Conservation (phyloP, 2,113 vertebrate species). For the Eudorcas thomsonii region DNA sequence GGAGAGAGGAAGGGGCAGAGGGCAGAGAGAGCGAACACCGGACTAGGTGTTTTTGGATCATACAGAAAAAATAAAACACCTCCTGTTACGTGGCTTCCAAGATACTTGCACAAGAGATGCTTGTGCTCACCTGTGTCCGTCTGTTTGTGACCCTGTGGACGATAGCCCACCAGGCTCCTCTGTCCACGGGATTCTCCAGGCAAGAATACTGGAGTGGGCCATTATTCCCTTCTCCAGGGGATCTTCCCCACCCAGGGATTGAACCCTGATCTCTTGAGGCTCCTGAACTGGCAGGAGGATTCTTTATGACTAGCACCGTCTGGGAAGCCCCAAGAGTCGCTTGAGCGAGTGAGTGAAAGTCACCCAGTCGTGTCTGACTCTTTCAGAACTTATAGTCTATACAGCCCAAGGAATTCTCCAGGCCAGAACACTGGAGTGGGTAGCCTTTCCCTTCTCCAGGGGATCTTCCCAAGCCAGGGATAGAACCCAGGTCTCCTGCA, state of each 20-base stretch:
- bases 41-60: not conserved
- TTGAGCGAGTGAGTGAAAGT: not conserved
- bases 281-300: not conserved
- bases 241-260: not conserved
- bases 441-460: not conserved
- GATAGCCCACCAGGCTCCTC: not conserved
- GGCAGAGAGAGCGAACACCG: fast-evolving
- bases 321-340: not conserved
- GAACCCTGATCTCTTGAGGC: not conserved
- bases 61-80: not conserved
- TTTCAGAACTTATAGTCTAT: not conserved
- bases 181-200: not conserved
- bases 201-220: not conserved
- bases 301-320: not conserved
- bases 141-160: fast-evolving
- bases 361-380: fast-evolving
- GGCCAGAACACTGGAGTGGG: not conserved
- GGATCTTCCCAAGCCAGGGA: not conserved
- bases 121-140: not conserved
- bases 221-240: not conserved
- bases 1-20: not conserved
- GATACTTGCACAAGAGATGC: not conserved
- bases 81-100: not conserved
- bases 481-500: not conserved
- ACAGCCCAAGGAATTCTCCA: not conserved